These are phyloP conservation scores for Hoplias malabaricus DNA, from an alignment of 2,113 vertebrate genomes.

Conservation along the genomic window DNA sequence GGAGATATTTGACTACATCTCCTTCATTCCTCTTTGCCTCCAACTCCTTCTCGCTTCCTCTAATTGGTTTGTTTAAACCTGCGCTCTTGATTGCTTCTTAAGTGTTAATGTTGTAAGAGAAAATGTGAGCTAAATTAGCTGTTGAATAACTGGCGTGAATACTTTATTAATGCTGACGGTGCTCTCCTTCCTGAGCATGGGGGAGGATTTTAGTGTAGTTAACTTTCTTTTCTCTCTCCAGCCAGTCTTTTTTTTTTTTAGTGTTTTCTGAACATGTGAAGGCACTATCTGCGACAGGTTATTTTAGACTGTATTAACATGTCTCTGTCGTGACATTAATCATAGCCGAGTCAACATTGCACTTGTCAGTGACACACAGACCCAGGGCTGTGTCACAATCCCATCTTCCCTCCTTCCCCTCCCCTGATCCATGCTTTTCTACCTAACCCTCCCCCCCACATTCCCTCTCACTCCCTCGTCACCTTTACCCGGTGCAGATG, in stretches of 20 bases:
- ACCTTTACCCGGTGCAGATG: conserved; percentile 56
- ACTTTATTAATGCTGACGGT: conserved; percentile 66
- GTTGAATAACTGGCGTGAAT: conserved; percentile 70
- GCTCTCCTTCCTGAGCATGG: conserved; percentile 44
- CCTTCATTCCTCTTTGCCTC: conserved; percentile 56
- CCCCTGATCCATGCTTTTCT: too few species aligned
- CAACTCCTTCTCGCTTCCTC: conserved; percentile 47
- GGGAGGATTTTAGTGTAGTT: conserved; percentile 57
- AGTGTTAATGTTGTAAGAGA: conserved; percentile 43
- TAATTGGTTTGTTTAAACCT: conserved; percentile 60
- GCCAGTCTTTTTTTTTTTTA: conserved; percentile 10
- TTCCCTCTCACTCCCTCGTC: conserved; percentile 35
- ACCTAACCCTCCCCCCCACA: background rate
- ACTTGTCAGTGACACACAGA: conserved; percentile 29
- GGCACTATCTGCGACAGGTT: conserved; percentile 36
- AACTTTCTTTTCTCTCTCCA: conserved; percentile 34
- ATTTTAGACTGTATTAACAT: conserved; percentile 51
- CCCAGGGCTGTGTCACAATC: conserved; percentile 13
- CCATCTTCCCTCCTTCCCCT: background rate
- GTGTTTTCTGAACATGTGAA: conserved; percentile 40
- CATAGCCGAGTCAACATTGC: conserved; percentile 39
- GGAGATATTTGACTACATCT: conserved; percentile 24
- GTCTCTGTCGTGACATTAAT: conserved; percentile 53
- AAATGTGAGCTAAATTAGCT: conserved; percentile 58
- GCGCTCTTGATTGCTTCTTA: conserved; percentile 66